These are phyloP conservation scores for Pholis gunnellus DNA, from an alignment of 2,113 vertebrate species.

Conservation along the genomic window DNA sequence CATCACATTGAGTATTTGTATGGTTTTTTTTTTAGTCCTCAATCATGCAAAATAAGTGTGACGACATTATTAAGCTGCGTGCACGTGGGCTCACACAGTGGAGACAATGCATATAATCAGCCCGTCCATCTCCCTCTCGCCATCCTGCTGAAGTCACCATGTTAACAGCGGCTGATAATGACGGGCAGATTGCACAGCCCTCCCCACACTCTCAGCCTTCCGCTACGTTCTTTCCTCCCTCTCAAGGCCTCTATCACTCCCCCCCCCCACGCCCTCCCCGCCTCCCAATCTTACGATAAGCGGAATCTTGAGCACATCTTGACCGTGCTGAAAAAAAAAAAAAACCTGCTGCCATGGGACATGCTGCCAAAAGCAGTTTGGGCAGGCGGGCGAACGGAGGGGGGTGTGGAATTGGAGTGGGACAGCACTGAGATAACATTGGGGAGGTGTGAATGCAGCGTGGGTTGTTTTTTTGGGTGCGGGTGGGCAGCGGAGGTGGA, in stretches of 20 bases:
- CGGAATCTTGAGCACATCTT: conserved; percentile 74
- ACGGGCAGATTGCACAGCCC: conserved; percentile 25
- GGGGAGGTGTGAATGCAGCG: conserved; percentile 52
- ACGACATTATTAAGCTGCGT: conserved; percentile 11
- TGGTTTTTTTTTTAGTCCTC: not conserved
- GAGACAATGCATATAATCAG: conserved; percentile 43
- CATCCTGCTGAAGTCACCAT: conserved; percentile 62
- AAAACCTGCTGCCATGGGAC: conserved; percentile 21
- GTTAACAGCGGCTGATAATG: conserved; percentile 73
- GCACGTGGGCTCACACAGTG: not conserved
- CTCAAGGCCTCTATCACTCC: conserved; percentile 11
- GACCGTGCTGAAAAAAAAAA: conserved; percentile 25
- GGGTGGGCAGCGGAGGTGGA: conserved; percentile 47
- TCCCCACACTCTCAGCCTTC: not conserved
- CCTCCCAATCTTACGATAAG: conserved; percentile 63
- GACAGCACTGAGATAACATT: conserved; percentile 54
- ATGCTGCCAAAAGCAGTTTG: conserved; percentile 38
- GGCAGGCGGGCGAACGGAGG: not conserved
- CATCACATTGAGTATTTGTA: not conserved
- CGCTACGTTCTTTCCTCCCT: conserved; percentile 5
- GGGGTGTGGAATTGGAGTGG: conserved; percentile 18
- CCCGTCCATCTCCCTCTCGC: conserved; percentile 52
- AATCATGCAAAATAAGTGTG: conserved; percentile 27
- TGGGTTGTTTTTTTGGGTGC: conserved; percentile 44
- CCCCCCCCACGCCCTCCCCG: not conserved